These are phyloP conservation scores for Tenebrosternarchus preto DNA, from an alignment of 2,113 vertebrate genomes.

Conservation along the genomic window DNA sequence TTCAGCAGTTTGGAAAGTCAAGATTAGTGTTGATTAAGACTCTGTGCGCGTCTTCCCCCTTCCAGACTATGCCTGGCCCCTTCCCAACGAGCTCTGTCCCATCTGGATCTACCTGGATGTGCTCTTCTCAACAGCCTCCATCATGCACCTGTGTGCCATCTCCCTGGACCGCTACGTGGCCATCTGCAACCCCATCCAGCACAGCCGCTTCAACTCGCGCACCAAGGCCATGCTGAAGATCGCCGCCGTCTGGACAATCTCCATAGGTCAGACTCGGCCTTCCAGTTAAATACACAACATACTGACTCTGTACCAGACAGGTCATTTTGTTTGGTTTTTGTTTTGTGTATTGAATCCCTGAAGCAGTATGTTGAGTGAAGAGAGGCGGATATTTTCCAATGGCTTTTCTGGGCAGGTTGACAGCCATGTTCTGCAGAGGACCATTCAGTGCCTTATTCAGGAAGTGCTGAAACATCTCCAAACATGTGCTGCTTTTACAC, in stretches of 20 bases:
- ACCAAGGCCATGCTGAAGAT: slow-evolving; percentile 99
- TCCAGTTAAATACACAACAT: too few relatives aligned
- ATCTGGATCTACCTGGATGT: slow-evolving; percentile 99
- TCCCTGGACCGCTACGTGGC: slow-evolving; percentile 97
- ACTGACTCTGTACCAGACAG: background rate
- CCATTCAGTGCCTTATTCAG: background rate
- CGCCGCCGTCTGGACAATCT: slow-evolving; percentile 97
- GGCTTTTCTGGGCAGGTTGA: background rate
- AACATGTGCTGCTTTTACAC: background rate
- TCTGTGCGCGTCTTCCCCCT: background rate
- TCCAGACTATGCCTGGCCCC: slow-evolving; percentile 93
- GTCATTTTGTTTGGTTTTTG: too few relatives aligned
- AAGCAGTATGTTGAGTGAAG: background rate
- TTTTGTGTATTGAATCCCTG: background rate
- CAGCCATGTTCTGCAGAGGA: background rate
- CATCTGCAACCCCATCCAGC: slow-evolving; percentile 98
- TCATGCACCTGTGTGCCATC: slow-evolving; percentile 99
- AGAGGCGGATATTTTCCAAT: background rate
- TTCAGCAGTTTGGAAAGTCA: too few relatives aligned
- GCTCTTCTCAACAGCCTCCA: slow-evolving; percentile 96
- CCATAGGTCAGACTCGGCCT: slow-evolving; percentile 78
- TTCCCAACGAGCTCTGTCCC: slow-evolving; percentile 91
- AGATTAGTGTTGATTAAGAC: background rate
- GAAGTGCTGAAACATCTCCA: background rate
- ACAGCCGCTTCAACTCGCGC: slow-evolving; percentile 98